These are phyloP conservation scores for Callocephalon fimbriatum DNA, from an alignment of 2,113 vertebrate genomes.

Conservation along the genomic window DNA sequence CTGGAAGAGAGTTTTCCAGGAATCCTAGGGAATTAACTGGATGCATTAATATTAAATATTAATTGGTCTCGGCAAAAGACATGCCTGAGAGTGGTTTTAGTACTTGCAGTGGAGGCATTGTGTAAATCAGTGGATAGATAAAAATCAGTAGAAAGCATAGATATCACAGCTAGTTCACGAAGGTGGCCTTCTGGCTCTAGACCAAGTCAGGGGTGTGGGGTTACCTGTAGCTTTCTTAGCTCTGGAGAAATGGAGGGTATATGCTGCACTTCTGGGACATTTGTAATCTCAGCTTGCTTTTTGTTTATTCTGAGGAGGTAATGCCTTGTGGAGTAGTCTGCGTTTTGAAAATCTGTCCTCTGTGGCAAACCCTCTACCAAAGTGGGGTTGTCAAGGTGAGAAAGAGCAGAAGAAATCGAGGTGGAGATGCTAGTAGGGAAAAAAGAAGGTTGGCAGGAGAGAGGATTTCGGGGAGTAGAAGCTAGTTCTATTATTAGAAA, in stretches of 20 bases:
- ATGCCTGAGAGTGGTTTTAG: neutral
- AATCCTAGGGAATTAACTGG: conserved; percentile 47
- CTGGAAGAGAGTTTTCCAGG: conserved; percentile 60
- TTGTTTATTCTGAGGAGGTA: neutral
- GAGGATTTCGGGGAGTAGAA: neutral
- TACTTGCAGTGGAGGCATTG: neutral
- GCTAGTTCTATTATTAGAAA: neutral
- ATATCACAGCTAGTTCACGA: neutral
- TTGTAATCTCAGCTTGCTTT: neutral
- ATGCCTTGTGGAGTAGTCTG: neutral
- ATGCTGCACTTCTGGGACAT: neutral
- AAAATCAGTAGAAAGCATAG: neutral
- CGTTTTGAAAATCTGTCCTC: neutral
- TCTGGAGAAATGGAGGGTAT: neutral
- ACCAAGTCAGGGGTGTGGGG: neutral
- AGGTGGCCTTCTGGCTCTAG: neutral
- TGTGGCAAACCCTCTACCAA: neutral
- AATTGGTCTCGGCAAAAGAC: conserved; percentile 14
- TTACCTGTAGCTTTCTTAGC: neutral
- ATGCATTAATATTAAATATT: conserved; percentile 68
- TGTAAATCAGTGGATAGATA: neutral
- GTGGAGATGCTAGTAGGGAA: neutral
- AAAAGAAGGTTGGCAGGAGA: neutral
- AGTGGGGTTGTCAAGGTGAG: neutral
- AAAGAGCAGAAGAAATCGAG: neutral